Evolutionary conservation across 2,113 vertebrate species (phyloP), one percentile per base, ranked within the genome.

Genomic region (Vulpes ferrilata): DNA sequence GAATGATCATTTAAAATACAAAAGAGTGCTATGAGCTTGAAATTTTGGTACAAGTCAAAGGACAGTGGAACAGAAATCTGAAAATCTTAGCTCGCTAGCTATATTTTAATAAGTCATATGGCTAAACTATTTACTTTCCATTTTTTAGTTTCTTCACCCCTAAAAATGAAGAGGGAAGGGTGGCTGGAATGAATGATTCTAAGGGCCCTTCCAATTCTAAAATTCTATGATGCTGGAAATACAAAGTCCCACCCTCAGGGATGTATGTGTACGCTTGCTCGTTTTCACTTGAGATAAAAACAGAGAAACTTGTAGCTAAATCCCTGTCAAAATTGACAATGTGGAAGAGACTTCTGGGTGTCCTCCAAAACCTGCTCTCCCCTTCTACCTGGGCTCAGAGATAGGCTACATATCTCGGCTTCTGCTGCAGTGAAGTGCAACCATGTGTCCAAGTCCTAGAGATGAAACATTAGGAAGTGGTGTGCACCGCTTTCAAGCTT

Each of bases 241-340:
- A 62, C 84, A 73, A 83, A 90, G 62, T 23, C 35, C 48, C 5
- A 57, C 43, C 12, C 32, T 10, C 57, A 76, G n/a, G 64, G 23
- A 57, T 86, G 53, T 53, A 25, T 67, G 30, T 62, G 35, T 60
- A 65, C 57, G 3, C 80, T 93, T 93, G 90, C 16, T 76, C 30
- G 35, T 67, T 88, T 91, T 89, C 30, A 78, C 73, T 92, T 93
- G 64, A 88, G 71, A 90, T 64, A 5, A 93, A 96, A 93, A 78
- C 16, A 96, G 35, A 82, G 35, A 94, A 93, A 94, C 25, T 53
- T 84, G 15, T 62, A 93, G 10, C 27, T 96, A 81, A 83, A 57
- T 92, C 88, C 73, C 13, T 79, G 8, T 79, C 38, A 90, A 81
- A 90, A n/a, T 2, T 81, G 48, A 27, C 48, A 73, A 55, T 60